Evolutionary conservation across 1,140 invertebrate genomes (phyloP), one percentile per base, ranked within the genome.

Genomic region (Aphidius gifuensis): DNA sequence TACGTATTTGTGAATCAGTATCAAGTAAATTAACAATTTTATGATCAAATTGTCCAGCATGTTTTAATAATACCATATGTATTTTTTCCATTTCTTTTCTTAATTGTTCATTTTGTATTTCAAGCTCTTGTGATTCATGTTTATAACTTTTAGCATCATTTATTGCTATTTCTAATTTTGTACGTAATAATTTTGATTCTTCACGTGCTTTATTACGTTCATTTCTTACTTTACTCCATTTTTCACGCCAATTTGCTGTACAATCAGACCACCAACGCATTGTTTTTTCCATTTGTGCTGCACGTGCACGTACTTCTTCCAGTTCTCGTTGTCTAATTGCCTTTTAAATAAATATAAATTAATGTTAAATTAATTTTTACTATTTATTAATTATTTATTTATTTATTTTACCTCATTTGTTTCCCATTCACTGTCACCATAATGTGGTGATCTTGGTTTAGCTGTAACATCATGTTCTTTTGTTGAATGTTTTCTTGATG

Each of bases 261-360:
- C 92, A 94, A 68, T 93, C 91, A 0, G 90, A 92, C 96, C 96
- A 98, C 96, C 96, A 98, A 57, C 93, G 83, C 94, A 98, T 98
- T 0, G 96, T 98, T 80, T 98, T 98, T 76, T 98, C 96, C 96
- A 98, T 98, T 79, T 98, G 96, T 1, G 93, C 89, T 5, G 93
- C 93, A 61, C 95, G 79, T 2, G 93, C 92, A 64, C 93, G 82
- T 0, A 94, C 93, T 73, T 98, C 94, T 68, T 96, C 92, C 61
- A 97, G 78, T 75, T 97, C 94, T 62, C 92, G 80, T 73, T 92
- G 84, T 59, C 89, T 78, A 61, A 88, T 79, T 11, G 87, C 86
- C 86, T 88, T 59, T 39, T 57, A 61, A 60, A n/a, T 45, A 40
- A 51, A 62, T 46, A 38, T 58, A 55, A 45, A 32, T 60, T 9